phyloP scores from a whole-genome alignment of 2,113 vertebrate genomes.

The Silurus asotus region DNA sequence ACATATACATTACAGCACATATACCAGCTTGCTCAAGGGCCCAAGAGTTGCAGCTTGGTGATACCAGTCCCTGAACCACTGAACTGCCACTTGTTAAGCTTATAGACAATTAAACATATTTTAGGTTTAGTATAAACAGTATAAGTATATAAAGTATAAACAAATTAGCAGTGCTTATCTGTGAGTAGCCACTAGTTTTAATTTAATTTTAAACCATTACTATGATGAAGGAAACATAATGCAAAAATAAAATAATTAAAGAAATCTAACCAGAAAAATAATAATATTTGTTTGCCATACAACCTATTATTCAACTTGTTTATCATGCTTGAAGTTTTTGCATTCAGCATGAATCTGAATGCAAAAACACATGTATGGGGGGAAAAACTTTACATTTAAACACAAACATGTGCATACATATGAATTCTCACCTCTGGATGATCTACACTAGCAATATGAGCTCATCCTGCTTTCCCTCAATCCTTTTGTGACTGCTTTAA shows the following conservation, averaged over 20 bases:
- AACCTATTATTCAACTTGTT: background rate
- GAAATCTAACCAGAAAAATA: background rate
- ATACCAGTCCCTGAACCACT: too few species aligned
- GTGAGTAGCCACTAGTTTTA: background rate
- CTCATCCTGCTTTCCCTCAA: conserved; percentile 6
- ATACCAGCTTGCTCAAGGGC: too few species aligned
- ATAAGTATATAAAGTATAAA: background rate
- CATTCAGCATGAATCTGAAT: background rate
- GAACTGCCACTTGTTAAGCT: background rate
- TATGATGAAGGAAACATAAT: background rate
- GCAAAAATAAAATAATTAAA: background rate
- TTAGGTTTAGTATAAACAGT: background rate
- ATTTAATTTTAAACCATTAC: conserved; percentile 26
- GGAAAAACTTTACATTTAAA: background rate
- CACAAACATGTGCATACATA: conserved; percentile 13
- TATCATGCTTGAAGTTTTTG: background rate
- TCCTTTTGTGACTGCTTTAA: conserved; percentile 40
- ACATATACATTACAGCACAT: too few species aligned
- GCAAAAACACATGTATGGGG: background rate
- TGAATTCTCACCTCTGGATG: background rate
- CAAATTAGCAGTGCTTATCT: background rate
- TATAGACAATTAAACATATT: background rate
- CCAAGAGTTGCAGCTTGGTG: too few species aligned
- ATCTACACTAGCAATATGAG: conserved; percentile 15
- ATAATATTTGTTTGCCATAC: background rate